phyloP scores from a whole-genome alignment of 2,797 vertebrate species.

The Acropternis orthonyx region DNA sequence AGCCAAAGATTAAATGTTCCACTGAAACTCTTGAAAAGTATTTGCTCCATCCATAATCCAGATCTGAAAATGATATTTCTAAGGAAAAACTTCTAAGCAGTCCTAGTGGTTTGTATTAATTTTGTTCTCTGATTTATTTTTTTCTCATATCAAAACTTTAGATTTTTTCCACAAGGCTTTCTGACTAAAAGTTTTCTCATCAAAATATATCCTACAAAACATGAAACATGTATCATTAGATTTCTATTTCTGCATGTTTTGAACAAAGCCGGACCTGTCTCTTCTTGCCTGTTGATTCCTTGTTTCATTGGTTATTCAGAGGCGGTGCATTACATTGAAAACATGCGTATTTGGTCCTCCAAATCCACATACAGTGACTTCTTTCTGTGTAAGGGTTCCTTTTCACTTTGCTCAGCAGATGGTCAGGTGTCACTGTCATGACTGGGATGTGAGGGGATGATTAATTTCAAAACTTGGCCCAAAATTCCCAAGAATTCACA shows the following conservation, averaged over 20 bases:
- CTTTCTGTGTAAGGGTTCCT: neutral
- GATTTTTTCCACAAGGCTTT: neutral
- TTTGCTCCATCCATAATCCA: neutral
- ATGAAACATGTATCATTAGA: neutral
- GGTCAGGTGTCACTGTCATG: neutral
- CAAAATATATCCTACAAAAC: neutral
- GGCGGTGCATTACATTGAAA: neutral
- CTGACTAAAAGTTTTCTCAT: neutral
- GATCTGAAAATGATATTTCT: neutral
- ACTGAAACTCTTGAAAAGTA: neutral
- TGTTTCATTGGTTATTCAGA: neutral
- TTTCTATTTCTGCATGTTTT: neutral
- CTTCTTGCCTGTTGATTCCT: neutral
- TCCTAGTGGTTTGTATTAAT: neutral
- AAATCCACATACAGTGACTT: rapidly evolving
- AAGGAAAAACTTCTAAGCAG: neutral
- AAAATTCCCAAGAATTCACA: neutral
- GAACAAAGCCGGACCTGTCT: neutral
- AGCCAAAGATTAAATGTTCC: neutral
- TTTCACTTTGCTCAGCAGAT: neutral
- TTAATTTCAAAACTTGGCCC: neutral
- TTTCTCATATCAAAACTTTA: neutral
- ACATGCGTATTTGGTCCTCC: neutral
- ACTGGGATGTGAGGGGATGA: neutral
- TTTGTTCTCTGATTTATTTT: neutral